Evolutionary conservation across 1,140 invertebrate genomes (phyloP), one percentile per base, ranked within the genome.

Genomic region (Rhyzopertha dominica): DNA sequence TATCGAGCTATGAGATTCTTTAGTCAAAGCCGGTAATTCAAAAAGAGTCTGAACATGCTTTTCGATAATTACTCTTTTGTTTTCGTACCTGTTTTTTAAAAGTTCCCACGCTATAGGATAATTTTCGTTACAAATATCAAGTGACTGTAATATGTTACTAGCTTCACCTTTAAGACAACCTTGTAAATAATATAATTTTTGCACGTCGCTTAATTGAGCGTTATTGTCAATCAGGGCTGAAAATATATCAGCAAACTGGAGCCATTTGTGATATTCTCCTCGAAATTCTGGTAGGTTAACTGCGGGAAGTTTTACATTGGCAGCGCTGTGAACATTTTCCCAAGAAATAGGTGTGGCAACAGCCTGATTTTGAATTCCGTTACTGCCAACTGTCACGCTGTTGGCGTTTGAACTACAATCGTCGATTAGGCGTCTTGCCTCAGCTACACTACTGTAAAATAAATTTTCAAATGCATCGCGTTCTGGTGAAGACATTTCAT

Each of bases 131-230:
- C n/a, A 19, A 8, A 43, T 20, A 22, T 43, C 41, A 9, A 35
- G 20, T 18, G 29, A 38, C 23, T 37, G 12, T 8, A 43, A 35
- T 19, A 37, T 14, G 10, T 43, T n/a, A 9, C 16, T 14, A 17
- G 28, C 41, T 37, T 43, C 25, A 8, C 29, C 28, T 43, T 29
- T 43, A 9, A 43, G 19, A n/a, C 9, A 8, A n/a, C 29, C n/a
- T 35, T 43, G 28, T 22, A 43, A 43, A 35, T 43, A 43, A 43
- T 43, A 23, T 22, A 18, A 43, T 18, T 38, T 43, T 35, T 43
- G 41, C 14, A 43, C 19, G 9, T 14, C 16, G 22, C 9, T 35
- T 43, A 36, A 20, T 12, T 16, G 5, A 22, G 12, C 9, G 18
- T 43, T 43, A 17, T 43, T 35, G 35, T 43, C n/a, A n/a, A 45